These are phyloP conservation scores for Sesamia inferens DNA, from an alignment of 2,888 invertebrate genomes.

Conservation along the genomic window DNA sequence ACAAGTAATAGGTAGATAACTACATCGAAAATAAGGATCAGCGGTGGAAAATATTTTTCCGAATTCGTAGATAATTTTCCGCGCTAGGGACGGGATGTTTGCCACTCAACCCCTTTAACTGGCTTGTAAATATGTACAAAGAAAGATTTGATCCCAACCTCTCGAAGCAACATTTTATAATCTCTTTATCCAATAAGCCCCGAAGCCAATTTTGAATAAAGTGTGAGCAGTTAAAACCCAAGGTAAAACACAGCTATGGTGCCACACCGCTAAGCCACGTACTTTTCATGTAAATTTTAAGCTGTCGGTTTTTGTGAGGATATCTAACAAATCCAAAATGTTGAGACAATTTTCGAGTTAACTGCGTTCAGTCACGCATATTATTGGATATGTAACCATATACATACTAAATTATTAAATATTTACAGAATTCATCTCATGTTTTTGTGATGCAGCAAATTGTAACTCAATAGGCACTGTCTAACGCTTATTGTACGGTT, in stretches of 20 bases:
- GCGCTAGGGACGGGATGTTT: conserved; percentile 5
- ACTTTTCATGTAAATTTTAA: conserved; percentile 82
- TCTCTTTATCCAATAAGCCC: conserved; percentile 79
- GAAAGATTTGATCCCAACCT: conserved; percentile 66
- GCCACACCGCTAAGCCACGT: conserved; percentile 74
- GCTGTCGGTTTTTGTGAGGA: conserved; percentile 77
- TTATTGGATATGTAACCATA: conserved; percentile 3
- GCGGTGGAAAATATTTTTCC: conserved; percentile 3
- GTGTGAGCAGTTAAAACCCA: conserved; percentile 78
- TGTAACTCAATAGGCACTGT: not conserved
- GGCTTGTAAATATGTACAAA: conserved; percentile 47
- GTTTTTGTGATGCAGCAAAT: conserved; percentile 6
- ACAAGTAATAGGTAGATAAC: not conserved
- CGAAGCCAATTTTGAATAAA: conserved; percentile 80
- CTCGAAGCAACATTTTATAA: conserved; percentile 74
- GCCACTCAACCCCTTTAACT: conserved; percentile 30
- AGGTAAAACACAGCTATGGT: conserved; percentile 77
- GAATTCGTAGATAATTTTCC: not conserved
- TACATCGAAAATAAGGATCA: not conserved
- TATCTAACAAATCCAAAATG: conserved; percentile 74
- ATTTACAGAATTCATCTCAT: conserved; percentile 6
- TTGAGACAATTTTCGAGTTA: conserved; percentile 73
- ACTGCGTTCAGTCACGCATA: conserved; percentile 67
- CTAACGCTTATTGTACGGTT: not conserved
- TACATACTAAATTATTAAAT: conserved; percentile 33